Evolutionary conservation across 2,113 vertebrate genomes (phyloP).

Genomic region (Pimephales promelas): DNA sequence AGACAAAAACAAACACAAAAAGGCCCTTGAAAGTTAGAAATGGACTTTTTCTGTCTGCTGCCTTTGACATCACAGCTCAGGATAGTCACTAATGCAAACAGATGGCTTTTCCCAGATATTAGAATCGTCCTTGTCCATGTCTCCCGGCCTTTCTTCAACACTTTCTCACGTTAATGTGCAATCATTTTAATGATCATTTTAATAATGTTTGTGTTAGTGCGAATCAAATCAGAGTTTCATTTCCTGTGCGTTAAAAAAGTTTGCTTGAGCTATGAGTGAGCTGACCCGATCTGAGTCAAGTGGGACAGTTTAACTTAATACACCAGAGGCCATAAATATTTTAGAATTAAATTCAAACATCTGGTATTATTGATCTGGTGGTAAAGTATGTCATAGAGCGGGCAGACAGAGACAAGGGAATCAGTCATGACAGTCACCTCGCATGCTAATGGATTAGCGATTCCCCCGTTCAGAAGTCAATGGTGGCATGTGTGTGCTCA

Average conservation of each 20-base stretch:
- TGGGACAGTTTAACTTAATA: constrained; percentile 19
- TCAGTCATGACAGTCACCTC: constrained; percentile 33
- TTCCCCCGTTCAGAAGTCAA: constrained; percentile 11
- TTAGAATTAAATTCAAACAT: constrained; percentile 22
- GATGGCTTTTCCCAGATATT: not conserved
- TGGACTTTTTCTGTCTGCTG: not conserved
- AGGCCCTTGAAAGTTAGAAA: not conserved
- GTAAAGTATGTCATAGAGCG: constrained; percentile 27
- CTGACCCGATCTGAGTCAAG: not conserved
- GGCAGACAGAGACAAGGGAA: constrained; percentile 13
- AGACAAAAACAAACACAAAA: not conserved
- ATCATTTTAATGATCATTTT: constrained; percentile 17
- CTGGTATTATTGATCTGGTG: constrained; percentile 34
- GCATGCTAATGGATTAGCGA: constrained; percentile 30
- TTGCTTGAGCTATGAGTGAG: not conserved
- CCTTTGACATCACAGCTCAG: not conserved
- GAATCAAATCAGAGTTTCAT: constrained; percentile 4
- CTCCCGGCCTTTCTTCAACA: not conserved
- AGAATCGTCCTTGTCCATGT: not conserved
- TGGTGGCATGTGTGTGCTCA: not conserved
- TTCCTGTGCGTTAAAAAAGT: not conserved
- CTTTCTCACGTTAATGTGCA: constrained; percentile 20
- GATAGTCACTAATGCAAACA: not conserved
- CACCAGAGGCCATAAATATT: constrained; percentile 30
- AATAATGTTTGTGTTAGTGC: not conserved